Percentiles rank a stretch among this genome's conserved stretches.
These are phyloP conservation scores for Glandiceps talaboti DNA, from an alignment of 53 echinoderm and acorn worm genomes.

Conservation along the genomic window DNA sequence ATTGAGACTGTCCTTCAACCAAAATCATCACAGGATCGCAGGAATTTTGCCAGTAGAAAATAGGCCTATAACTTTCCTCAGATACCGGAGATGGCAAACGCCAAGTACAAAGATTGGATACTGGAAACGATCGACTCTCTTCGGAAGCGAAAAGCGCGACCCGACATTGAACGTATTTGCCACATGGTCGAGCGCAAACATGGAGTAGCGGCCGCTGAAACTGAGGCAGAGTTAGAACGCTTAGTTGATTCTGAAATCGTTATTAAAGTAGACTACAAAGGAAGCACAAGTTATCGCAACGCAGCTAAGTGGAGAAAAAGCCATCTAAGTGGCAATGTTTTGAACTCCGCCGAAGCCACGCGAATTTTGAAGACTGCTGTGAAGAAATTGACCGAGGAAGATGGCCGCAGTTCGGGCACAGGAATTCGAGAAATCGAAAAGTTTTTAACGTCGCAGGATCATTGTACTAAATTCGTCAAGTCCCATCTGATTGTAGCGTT, in stretches of 20 bases:
- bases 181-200: constrained; percentile 91
- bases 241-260: constrained; percentile 74
- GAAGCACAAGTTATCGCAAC: constrained; percentile 88
- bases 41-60: not conserved
- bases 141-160: constrained; percentile 83
- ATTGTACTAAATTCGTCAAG: constrained; percentile 58
- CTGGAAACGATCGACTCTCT: constrained; percentile 82
- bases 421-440: constrained; percentile 50
- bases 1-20: not conserved
- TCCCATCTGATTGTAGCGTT: constrained; percentile 43
- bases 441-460: constrained; percentile 37
- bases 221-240: constrained; percentile 72
- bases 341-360: constrained; percentile 67
- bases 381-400: constrained; percentile 32
- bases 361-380: constrained; percentile 48
- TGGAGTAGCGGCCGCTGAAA: constrained; percentile 61
- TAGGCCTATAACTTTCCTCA: not conserved
- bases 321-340: constrained; percentile 59
- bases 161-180: constrained; percentile 96
- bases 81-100: constrained; percentile 41
- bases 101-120: constrained; percentile 48
- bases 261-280: constrained; percentile 93
- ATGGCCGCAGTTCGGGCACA: constrained; percentile 27
- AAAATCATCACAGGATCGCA: not conserved
- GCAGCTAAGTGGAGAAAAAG: constrained; percentile 87